Base-by-base conservation (phyloP, 2,113 vertebrate species). In the Ceyx melanurus region DNA sequence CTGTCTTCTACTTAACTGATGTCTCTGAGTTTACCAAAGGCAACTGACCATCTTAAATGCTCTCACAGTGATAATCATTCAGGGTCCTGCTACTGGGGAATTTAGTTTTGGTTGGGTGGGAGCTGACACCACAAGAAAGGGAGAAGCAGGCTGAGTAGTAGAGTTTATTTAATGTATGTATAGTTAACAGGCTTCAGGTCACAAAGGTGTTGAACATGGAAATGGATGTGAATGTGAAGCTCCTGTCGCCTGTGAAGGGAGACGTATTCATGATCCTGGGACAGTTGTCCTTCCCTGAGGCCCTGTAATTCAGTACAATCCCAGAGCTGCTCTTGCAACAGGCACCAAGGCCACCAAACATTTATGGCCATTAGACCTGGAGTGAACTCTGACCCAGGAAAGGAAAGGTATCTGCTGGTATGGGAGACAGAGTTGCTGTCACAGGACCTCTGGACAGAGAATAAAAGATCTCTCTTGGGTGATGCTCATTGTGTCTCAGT, bases 1-100 rank as follows among this genome's bases (percentile, higher is more conserved):
- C 88, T 75, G 72, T 90, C 93, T 96, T 92, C 92, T 94, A 54
- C 95, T 93, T 78, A 93, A 93, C 50, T 89, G 45, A 53, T 40
- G 58, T 64, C 76, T 92, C 83, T 71, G 37, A 35, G 45, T 83
- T 90, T 93, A 66, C 60, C 60, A 82, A 81, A 86, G 86, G 62
- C 74, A 92, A 86, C 54, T 31, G 50, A 90, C 15, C n/a, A 22
- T 82, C 91, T 93, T 74, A 79, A 67, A 67, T 61, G 75, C 28
- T 77, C 72, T 67, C 15, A 2, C 54, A 65, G 58, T 73, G 65
- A 88, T 72, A 65, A 50, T 83, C 61, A 58, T 65, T 90, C 83
- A 46, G 31, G 10, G 62, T 94, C 26, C 75, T 75, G 77, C 87
- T 96, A 28, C 76, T 71, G 40, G 20, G 22, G 15, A 88, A n/a